Evolutionary conservation across 2,113 vertebrate species (phyloP).

Genomic region (Trachemys scripta): DNA sequence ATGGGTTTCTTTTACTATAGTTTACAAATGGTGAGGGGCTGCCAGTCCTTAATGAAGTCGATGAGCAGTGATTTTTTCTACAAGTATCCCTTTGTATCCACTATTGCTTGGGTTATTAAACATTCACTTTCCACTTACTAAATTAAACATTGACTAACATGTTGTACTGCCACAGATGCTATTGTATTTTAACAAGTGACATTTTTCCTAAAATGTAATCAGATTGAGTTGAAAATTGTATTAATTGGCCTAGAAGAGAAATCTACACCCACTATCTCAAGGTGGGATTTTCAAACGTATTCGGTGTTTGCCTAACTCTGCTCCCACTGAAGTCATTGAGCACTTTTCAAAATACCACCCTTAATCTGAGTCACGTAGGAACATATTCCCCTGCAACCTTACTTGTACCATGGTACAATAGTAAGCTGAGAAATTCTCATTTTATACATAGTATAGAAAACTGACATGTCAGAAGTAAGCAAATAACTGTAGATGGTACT

Average conservation of each 20-base stretch:
- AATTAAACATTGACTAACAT: neutral
- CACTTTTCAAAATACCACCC: neutral
- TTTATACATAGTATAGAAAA: rapidly evolving
- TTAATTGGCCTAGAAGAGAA: neutral
- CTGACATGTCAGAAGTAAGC: neutral
- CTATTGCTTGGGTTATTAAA: neutral
- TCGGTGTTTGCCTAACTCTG: neutral
- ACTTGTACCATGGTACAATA: neutral
- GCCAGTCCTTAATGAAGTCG: neutral
- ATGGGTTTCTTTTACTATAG: rapidly evolving
- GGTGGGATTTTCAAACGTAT: neutral
- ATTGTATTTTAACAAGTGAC: neutral
- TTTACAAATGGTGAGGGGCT: neutral
- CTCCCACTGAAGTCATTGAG: rapidly evolving
- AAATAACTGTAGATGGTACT: rapidly evolving
- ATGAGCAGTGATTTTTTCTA: neutral
- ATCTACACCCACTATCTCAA: neutral
- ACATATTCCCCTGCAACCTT: neutral
- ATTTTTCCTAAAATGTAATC: neutral
- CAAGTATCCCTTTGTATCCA: rapidly evolving
- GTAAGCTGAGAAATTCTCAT: neutral
- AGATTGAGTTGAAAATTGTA: neutral
- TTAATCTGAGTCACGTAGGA: rapidly evolving
- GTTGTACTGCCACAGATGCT: neutral
- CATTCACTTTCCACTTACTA: neutral